phyloP scores from a whole-genome alignment of 1,140 invertebrate species.

The Calliphora vicina region DNA sequence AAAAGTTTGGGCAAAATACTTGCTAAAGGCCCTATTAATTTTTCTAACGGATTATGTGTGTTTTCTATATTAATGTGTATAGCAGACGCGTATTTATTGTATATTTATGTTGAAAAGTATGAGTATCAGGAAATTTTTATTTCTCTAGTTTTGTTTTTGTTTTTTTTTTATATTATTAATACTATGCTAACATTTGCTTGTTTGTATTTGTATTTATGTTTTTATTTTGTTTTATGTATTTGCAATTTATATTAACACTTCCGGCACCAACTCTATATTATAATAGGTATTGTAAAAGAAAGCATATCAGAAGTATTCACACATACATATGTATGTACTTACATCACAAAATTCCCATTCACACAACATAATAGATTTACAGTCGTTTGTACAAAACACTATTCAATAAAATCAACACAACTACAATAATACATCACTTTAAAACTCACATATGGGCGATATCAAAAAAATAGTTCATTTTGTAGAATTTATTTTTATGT shows the following conservation, averaged over 20 bases:
- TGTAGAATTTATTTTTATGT: too few relatives aligned
- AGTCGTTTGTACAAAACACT: neutral
- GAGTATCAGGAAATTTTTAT: neutral
- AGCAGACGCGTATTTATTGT: neutral
- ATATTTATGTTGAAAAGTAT: neutral
- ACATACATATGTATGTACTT: neutral
- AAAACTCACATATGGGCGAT: too few relatives aligned
- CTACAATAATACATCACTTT: neutral
- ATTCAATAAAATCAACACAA: neutral
- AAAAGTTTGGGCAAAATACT: too few relatives aligned
- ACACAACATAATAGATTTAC: too few relatives aligned
- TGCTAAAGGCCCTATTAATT: neutral
- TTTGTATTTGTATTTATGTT: neutral
- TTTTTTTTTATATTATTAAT: slow-evolving; percentile 22
- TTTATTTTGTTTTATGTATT: neutral
- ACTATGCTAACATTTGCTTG: slow-evolving; percentile 32
- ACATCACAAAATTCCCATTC: too few relatives aligned
- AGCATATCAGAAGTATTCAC: neutral
- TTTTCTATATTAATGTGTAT: neutral
- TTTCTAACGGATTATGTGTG: neutral
- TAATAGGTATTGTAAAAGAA: neutral
- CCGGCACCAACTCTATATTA: neutral
- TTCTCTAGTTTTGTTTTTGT: neutral
- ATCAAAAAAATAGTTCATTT: too few relatives aligned
- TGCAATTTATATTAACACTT: slow-evolving; percentile 39